Evolutionary conservation across 2,113 vertebrate species (phyloP).

Genomic region (Lagenorhynchus albirostris): DNA sequence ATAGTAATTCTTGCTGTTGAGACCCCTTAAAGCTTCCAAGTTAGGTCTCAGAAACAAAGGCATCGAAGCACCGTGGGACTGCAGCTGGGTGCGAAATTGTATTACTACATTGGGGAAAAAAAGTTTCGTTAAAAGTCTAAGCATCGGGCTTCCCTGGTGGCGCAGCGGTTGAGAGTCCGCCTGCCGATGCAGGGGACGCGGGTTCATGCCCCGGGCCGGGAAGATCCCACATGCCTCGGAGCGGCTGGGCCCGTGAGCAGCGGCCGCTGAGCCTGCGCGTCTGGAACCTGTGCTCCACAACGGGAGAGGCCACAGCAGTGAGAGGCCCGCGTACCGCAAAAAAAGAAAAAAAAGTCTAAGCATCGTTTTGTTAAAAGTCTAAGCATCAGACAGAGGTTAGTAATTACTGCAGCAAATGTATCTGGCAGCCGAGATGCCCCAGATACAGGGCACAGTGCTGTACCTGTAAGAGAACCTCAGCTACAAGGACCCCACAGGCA

Average conservation of each 20-base stretch:
- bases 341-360: too few relatives aligned
- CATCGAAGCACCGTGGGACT: fast-evolving
- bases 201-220: too few relatives aligned
- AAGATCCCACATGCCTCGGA: too few relatives aligned
- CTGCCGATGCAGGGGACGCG: too few relatives aligned
- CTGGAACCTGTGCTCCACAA: too few relatives aligned
- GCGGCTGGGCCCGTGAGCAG: too few relatives aligned
- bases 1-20: fast-evolving
- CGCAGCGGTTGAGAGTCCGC: too few relatives aligned
- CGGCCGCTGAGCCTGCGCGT: too few relatives aligned
- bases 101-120: fast-evolving
- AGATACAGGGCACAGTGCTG: fast-evolving
- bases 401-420: fast-evolving
- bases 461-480: fast-evolving
- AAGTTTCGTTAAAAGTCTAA: background rate
- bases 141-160: too few relatives aligned
- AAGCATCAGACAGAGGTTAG: fast-evolving
- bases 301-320: too few relatives aligned
- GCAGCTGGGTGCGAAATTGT: fast-evolving
- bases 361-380: background rate
- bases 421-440: fast-evolving
- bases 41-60: background rate
- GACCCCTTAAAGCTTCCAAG: too few relatives aligned
- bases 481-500: fast-evolving
- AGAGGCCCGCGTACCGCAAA: fast-evolving